Conservation (phyloP, 1,140 invertebrate genomes). For the Papilio machaon region DNA sequence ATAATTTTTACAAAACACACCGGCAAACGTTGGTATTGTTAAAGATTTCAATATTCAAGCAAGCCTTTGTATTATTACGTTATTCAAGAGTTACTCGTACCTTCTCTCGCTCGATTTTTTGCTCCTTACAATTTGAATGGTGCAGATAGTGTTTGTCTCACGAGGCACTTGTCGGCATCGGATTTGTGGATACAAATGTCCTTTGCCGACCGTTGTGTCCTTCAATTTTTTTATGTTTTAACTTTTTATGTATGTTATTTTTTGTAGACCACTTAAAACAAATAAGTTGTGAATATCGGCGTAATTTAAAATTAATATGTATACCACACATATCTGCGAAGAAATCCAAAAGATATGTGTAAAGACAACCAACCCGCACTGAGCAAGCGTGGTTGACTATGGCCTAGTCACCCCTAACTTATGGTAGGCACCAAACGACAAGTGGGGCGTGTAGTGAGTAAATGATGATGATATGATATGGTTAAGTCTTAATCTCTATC, state of each 20-base stretch:
- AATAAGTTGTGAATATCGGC: background rate
- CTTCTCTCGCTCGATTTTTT: constrained; percentile 17
- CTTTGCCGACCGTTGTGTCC: constrained; percentile 11
- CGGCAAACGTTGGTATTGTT: constrained; percentile 1
- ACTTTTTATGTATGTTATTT: background rate
- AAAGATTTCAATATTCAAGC: constrained; percentile 18
- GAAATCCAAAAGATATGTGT: no score
- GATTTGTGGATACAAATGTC: background rate
- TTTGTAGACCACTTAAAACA: background rate
- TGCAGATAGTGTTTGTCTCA: constrained; percentile 25
- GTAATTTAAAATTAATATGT: background rate
- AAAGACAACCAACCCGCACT: no score
- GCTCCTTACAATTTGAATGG: constrained; percentile 20
- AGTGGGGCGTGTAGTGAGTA: no score
- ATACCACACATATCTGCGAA: no score
- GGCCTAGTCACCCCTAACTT: no score
- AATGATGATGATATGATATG: background rate
- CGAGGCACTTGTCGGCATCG: constrained; percentile 31
- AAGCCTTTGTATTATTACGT: background rate
- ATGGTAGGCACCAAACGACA: no score
- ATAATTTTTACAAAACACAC: constrained; percentile 14
- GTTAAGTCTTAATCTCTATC: background rate
- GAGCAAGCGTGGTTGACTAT: no score
- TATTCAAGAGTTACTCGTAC: constrained; percentile 7
- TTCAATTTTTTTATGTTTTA: background rate